Evolutionary conservation across 1,140 invertebrate genomes (phyloP).

Genomic region (Scaptomyza montana): DNA sequence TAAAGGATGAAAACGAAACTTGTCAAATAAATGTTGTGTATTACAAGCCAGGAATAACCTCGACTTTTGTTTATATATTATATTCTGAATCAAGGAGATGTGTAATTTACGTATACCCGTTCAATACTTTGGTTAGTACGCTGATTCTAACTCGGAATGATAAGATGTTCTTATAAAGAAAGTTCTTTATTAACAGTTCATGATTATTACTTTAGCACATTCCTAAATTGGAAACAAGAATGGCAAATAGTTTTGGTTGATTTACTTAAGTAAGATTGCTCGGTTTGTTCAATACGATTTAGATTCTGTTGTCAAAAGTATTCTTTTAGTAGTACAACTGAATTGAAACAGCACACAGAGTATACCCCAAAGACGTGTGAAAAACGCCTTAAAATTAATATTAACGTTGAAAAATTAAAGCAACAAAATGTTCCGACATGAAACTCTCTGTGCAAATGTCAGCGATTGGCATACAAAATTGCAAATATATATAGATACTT

Average conservation of each 20-base stretch:
- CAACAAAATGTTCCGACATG: conserved; percentile 58
- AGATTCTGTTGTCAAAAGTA: too few relatives aligned
- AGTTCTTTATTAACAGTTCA: not conserved
- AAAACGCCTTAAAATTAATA: conserved; percentile 27
- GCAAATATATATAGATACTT: conserved; percentile 44
- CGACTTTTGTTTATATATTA: too few relatives aligned
- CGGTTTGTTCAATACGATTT: too few relatives aligned
- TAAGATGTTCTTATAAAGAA: not conserved
- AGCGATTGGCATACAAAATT: conserved; percentile 73
- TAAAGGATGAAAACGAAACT: too few relatives aligned
- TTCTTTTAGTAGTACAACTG: too few relatives aligned
- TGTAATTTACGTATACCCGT: not conserved
- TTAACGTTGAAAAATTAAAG: conserved; percentile 56
- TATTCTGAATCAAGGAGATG: not conserved
- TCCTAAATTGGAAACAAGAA: too few relatives aligned
- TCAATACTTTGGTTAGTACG: not conserved
- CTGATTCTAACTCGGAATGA: not conserved
- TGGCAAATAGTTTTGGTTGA: too few relatives aligned
- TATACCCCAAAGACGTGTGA: conserved; percentile 40
- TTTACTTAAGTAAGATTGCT: too few relatives aligned
- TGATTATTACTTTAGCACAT: too few relatives aligned
- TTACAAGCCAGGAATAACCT: too few relatives aligned
- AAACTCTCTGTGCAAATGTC: conserved; percentile 65
- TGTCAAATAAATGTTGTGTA: too few relatives aligned
- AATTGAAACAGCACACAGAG: too few relatives aligned